Conservation (phyloP, 2,888 invertebrate species). For the Lamproptera curius region DNA sequence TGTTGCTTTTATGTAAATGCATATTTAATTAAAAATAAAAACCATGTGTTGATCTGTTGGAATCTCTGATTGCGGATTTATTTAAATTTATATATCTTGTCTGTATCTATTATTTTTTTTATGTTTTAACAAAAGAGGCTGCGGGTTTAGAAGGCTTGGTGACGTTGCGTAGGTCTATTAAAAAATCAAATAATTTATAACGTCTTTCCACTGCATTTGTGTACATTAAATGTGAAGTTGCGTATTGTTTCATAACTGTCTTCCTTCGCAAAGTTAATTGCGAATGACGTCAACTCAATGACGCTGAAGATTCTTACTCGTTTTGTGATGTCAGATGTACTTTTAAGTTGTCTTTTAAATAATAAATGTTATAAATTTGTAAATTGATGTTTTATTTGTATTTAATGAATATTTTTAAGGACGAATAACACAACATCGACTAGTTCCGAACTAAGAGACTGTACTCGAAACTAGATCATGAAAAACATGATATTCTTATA, state of each 20-base stretch:
- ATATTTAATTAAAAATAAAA: not conserved
- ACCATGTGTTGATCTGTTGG: constrained; percentile 4
- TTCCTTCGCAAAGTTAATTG: constrained; percentile 6
- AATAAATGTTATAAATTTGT: constrained; percentile 18
- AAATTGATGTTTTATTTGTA: constrained; percentile 6
- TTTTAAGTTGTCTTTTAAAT: constrained; percentile 9
- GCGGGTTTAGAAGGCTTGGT: not conserved
- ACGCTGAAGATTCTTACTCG: not conserved
- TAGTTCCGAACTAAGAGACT: too few relatives aligned
- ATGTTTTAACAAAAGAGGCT: constrained; percentile 10
- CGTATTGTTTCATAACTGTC: constrained; percentile 1
- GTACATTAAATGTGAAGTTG: not conserved
- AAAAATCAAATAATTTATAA: not conserved
- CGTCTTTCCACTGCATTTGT: not conserved
- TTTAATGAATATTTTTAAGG: too few relatives aligned
- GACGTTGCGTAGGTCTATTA: constrained; percentile 3
- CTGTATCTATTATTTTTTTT: constrained; percentile 4
- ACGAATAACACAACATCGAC: too few relatives aligned
- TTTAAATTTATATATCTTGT: not conserved
- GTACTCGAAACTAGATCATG: too few relatives aligned
- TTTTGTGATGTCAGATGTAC: constrained; percentile 9
- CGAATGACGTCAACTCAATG: constrained; percentile 2
- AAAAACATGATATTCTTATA: too few relatives aligned
- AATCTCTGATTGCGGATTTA: constrained; percentile 15
- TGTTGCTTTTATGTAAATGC: not conserved